These are phyloP conservation scores for Drosophila hamatofila DNA, from an alignment of 2,888 invertebrate species.

Conservation along the genomic window DNA sequence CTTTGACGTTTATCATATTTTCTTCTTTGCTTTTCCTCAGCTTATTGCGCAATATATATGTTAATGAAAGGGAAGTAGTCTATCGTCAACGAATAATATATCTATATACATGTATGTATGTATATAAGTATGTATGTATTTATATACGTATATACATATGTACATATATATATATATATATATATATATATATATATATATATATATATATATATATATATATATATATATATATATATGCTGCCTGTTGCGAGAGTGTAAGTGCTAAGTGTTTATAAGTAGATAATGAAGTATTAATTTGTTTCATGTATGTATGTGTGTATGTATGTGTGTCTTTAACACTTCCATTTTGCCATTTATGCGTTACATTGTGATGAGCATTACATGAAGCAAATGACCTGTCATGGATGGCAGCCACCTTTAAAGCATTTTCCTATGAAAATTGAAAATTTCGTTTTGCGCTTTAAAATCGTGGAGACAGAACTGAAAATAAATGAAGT, in stretches of 20 bases:
- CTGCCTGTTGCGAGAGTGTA: not conserved
- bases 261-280: conserved; percentile 2
- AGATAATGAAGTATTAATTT: conserved; percentile 13
- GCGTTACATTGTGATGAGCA: not conserved
- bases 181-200: not conserved
- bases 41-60: conserved; percentile 4
- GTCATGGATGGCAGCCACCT: not conserved
- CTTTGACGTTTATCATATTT: not conserved
- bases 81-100: conserved; percentile 5
- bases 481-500: not conserved
- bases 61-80: conserved; percentile 7
- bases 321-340: not conserved
- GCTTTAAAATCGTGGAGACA: not conserved
- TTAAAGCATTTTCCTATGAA: not conserved
- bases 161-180: not conserved
- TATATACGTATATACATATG: not conserved
- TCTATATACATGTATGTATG: not conserved
- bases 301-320: not conserved
- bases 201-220: not conserved
- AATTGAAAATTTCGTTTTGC: not conserved
- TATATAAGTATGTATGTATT: not conserved
- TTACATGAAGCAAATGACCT: not conserved
- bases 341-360: not conserved
- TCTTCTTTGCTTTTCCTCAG: not conserved
- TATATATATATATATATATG: not conserved